Evolutionary conservation across 2,113 vertebrate genomes (phyloP).

Genomic region (Oenanthe oenanthe): DNA sequence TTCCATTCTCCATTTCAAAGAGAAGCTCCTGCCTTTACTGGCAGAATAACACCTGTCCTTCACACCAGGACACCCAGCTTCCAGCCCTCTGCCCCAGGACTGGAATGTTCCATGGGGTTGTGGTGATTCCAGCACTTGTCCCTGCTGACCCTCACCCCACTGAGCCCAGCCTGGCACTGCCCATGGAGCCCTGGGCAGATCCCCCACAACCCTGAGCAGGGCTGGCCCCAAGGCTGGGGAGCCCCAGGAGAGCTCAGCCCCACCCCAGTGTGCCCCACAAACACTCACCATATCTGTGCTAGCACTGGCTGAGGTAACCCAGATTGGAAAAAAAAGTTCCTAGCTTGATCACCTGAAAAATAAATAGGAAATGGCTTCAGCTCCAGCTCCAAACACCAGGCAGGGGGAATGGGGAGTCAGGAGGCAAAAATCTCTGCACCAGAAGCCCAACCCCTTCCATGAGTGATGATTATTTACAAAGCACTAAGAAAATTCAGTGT

Average conservation of each 20-base stretch:
- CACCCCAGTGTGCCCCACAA: neutral
- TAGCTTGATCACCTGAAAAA: slow-evolving; percentile 93
- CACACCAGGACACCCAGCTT: no score
- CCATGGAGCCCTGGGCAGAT: neutral
- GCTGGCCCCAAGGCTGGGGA: neutral
- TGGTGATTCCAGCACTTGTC: no score
- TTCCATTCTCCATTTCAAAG: no score
- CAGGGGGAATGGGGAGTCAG: neutral
- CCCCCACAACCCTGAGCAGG: neutral
- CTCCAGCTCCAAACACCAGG: neutral
- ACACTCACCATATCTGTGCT: slow-evolving; percentile 97
- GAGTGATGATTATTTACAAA: neutral
- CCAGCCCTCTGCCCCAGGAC: neutral
- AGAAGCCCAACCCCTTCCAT: neutral
- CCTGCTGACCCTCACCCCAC: neutral
- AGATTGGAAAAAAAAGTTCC: slow-evolving; percentile 98
- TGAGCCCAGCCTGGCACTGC: neutral
- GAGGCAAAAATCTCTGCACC: neutral
- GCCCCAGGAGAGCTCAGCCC: neutral
- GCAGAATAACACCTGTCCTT: no score
- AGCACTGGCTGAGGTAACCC: slow-evolving; percentile 95
- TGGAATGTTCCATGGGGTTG: neutral
- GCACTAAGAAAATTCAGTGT: neutral
- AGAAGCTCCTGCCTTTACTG: no score
- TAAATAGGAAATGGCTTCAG: slow-evolving; percentile 34